Evolutionary conservation across 2,888 invertebrate species (phyloP), one percentile per base, ranked within the genome.

Genomic region (Rhagophthalmus giganteus): DNA sequence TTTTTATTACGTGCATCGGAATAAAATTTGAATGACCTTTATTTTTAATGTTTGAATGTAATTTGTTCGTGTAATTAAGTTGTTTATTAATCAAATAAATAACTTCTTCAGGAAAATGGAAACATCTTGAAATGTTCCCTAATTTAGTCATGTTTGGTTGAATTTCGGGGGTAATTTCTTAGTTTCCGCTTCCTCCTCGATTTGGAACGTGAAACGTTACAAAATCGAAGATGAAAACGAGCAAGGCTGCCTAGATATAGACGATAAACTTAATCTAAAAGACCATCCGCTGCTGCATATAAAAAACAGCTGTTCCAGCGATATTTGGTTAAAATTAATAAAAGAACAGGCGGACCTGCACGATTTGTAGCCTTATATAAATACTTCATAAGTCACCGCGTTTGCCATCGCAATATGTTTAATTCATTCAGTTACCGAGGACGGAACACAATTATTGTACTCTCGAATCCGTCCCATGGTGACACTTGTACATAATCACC

Each of bases 401-500:
- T 34, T 34, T 44, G 33, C 49, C 42, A 42, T 50, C 54, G 63
- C 67, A 61, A 63, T 65, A 70, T 70, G 68, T 71, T 71, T 71
- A 71, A 71, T 71, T 70, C 69, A 71, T 71, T 63, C 66, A 49
- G 51, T 52, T 53, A 53, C 56, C 49, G 42, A 50, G 63, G 58
- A 65, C 65, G 69, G 68, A 69, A 71, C 71, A 73, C 76, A 76
- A 76, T 76, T 75, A 76, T 76, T 75, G 73, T 72, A 72, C 65
- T 72, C 70, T 68, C 66, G 74, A 74, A 74, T 74, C 73, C 73
- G 73, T 73, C 74, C 75, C 74, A 60, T 65, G 73, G 81, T 81
- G 82, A 80, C 82, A 82, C 81, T 82, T 82, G 82, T 74, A 73
- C 73, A 77, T 80, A 82, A 82, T 82, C 80, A 45, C 54, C 49